phyloP scores from a whole-genome alignment of 64 coral and sea anemone genomes.

The Montipora sp. region DNA sequence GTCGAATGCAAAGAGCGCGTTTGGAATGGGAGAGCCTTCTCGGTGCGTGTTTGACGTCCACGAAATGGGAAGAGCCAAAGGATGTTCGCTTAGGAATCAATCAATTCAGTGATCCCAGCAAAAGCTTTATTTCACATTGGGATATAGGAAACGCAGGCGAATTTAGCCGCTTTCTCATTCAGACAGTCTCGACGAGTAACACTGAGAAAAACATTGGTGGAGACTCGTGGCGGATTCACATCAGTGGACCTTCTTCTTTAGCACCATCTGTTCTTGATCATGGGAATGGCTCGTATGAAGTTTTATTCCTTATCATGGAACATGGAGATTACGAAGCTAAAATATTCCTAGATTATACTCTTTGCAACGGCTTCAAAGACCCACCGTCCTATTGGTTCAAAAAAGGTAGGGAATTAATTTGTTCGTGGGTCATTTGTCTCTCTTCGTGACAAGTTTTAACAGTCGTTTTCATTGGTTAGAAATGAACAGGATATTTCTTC shows the following conservation, averaged over 20 bases:
- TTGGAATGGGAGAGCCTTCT: constrained; percentile 77
- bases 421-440: too few species aligned
- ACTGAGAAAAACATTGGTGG: constrained; percentile 46
- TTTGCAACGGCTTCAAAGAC: constrained; percentile 71
- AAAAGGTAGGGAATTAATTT: constrained; percentile 27
- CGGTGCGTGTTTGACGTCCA: constrained; percentile 62
- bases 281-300: constrained; percentile 62
- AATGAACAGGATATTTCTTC: too few species aligned
- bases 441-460: neutral
- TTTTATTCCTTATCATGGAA: constrained; percentile 66
- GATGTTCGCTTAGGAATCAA: neutral
- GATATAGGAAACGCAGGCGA: constrained; percentile 53
- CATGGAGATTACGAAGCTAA: constrained; percentile 57
- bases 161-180: constrained; percentile 81
- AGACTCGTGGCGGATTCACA: constrained; percentile 67
- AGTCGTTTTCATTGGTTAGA: too few species aligned
- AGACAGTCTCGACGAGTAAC: constrained; percentile 46
- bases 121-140: constrained; percentile 65
- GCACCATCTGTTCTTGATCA: constrained; percentile 56
- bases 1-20: constrained; percentile 64
- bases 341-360: constrained; percentile 69
- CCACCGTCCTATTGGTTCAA: constrained; percentile 70
- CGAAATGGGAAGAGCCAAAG: constrained; percentile 38
- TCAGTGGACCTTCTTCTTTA: constrained; percentile 57
- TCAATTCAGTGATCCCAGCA: constrained; percentile 49